Evolutionary conservation across 2,797 vertebrate genomes (phyloP).

Genomic region (Salarias fasciatus): DNA sequence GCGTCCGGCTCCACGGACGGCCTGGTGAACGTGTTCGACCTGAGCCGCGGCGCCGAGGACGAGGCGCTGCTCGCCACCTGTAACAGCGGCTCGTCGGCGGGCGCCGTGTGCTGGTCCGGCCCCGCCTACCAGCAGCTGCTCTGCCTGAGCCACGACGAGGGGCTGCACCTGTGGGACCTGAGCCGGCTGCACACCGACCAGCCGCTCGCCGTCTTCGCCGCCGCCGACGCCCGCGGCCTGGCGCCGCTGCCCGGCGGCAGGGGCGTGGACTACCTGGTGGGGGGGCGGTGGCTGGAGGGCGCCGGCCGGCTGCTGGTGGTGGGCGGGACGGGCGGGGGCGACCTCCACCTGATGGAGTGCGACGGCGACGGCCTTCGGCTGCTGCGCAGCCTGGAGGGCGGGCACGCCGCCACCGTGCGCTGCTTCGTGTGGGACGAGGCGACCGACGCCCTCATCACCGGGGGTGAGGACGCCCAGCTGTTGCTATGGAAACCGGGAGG

Average conservation of each 20-base stretch:
- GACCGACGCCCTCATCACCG: slow-evolving; percentile 85
- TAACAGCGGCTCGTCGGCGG: slow-evolving; percentile 89
- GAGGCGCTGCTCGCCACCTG: slow-evolving; percentile 90
- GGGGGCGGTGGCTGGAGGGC: slow-evolving; percentile 87
- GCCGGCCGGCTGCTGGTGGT: slow-evolving; percentile 84
- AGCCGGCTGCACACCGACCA: slow-evolving; percentile 85
- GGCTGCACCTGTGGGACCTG: slow-evolving; percentile 93
- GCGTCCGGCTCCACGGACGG: slow-evolving; percentile 91
- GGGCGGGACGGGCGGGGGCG: slow-evolving; percentile 84
- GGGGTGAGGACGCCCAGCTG: slow-evolving; percentile 93
- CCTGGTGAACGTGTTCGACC: slow-evolving; percentile 93
- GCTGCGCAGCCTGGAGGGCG: slow-evolving; percentile 80
- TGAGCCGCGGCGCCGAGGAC: slow-evolving; percentile 87
- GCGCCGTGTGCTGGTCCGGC: slow-evolving; percentile 86
- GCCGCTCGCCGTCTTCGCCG: slow-evolving; percentile 80
- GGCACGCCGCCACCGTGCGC: slow-evolving; percentile 87
- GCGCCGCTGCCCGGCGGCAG: slow-evolving; percentile 38
- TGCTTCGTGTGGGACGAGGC: slow-evolving; percentile 88
- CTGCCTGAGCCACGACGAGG: slow-evolving; percentile 87
- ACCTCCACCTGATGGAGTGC: slow-evolving; percentile 86
- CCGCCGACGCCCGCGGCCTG: slow-evolving; percentile 81
- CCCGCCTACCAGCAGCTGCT: slow-evolving; percentile 68
- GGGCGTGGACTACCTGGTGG: slow-evolving; percentile 88
- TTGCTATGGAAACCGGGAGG: slow-evolving; percentile 90
- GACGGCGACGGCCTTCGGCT: slow-evolving; percentile 66